A percentile compares a stretch with the other conserved stretches of the same genome.
Conservation (phyloP, 2,113 vertebrate genomes). For the Manacus vitellinus region DNA sequence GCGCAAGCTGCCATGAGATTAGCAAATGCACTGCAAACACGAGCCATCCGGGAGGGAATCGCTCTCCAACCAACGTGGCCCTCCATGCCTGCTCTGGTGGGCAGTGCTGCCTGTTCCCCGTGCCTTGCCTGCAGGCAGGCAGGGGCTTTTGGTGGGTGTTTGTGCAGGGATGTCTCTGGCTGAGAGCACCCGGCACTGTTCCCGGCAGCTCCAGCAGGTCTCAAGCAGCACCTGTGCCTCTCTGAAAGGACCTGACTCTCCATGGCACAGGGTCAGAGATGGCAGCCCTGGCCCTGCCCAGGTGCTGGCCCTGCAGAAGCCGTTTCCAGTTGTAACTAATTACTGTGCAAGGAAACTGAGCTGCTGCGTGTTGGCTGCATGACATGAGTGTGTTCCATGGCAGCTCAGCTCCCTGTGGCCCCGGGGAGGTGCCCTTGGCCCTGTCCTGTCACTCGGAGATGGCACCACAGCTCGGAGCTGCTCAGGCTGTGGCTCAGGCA, state of each 20-base stretch:
- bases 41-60: not conserved
- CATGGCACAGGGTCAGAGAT: rapidly evolving
- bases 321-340: not conserved
- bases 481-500: not conserved
- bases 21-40: not conserved
- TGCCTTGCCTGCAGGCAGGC: not conserved
- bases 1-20: not conserved
- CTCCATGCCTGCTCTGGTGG: not conserved
- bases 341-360: not conserved
- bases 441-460: not conserved
- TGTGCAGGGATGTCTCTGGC: not conserved
- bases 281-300: not conserved
- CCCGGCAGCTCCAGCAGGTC: rapidly evolving
- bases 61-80: not conserved
- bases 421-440: not conserved
- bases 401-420: not conserved
- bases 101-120: not conserved
- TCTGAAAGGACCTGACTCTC: rapidly evolving
- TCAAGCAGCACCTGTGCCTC: rapidly evolving
- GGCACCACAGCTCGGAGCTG: not conserved
- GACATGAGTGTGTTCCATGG: rapidly evolving
- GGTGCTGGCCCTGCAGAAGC: not conserved
- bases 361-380: not conserved
- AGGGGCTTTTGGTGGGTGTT: too few species aligned
- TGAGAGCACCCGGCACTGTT: rapidly evolving